Percentiles rank a stretch among this genome's conserved stretches.
Conservation (phyloP, 2,888 invertebrate species). For the Pristionchus maxplancki region DNA sequence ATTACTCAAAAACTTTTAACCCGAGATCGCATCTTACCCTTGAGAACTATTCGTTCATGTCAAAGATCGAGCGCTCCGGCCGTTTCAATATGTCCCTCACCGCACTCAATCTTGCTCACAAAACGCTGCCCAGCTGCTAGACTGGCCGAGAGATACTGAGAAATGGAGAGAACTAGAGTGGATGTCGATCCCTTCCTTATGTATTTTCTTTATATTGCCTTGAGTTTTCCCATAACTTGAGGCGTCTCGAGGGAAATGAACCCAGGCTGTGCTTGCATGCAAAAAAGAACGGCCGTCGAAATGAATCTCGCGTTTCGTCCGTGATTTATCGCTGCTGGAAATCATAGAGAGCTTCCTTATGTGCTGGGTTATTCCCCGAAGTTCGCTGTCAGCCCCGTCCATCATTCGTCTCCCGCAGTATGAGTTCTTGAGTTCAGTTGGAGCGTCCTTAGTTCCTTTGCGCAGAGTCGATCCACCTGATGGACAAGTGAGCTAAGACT, state of each 20-base stretch:
- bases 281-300: neutral
- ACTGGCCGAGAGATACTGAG: neutral
- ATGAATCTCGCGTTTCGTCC: constrained; percentile 1
- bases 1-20: too few relatives aligned
- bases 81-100: neutral
- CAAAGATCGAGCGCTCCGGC: neutral
- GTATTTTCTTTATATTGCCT: constrained; percentile 17
- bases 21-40: neutral
- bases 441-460: too few relatives aligned
- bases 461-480: too few relatives aligned
- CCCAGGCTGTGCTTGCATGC: neutral
- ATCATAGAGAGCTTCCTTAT: neutral
- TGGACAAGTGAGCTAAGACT: too few relatives aligned
- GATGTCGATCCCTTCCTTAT: neutral
- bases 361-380: neutral
- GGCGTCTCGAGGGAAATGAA: neutral
- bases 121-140: neutral
- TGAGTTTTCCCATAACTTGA: neutral
- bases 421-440: too few relatives aligned
- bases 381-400: neutral
- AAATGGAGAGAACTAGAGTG: neutral
- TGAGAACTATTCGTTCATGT: neutral
- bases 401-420: too few relatives aligned
- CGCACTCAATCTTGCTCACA: neutral
- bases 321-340: neutral